These are phyloP conservation scores for Luehdorfia chinensis DNA, from an alignment of 1,140 invertebrate genomes.

Conservation along the genomic window DNA sequence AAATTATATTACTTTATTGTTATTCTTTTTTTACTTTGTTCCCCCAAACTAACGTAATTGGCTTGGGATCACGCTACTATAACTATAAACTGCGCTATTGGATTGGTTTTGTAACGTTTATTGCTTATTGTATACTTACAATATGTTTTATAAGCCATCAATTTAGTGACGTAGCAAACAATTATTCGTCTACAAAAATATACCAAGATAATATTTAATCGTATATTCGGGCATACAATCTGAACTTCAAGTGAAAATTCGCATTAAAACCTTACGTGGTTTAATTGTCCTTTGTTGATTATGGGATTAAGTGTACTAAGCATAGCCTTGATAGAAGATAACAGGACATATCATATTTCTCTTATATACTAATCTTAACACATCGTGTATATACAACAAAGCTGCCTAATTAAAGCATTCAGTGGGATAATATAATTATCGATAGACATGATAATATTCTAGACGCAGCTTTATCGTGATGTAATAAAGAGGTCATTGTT, in stretches of 20 bases:
- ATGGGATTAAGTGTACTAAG: too few species aligned
- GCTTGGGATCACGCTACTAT: slow-evolving; percentile 69
- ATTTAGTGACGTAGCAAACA: neutral
- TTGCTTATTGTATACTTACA: slow-evolving; percentile 32
- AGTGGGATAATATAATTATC: neutral
- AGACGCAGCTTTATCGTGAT: slow-evolving; percentile 7
- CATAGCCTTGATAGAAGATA: too few species aligned
- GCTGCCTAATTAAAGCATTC: slow-evolving; percentile 4
- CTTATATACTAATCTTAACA: too few species aligned
- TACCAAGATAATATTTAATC: too few species aligned
- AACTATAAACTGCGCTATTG: slow-evolving; percentile 67
- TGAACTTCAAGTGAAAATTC: too few species aligned
- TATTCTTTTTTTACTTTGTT: slow-evolving; percentile 69
- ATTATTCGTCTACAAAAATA: too few species aligned
- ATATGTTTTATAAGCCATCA: slow-evolving; percentile 11
- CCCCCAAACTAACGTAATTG: slow-evolving; percentile 71
- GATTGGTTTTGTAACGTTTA: slow-evolving; percentile 53
- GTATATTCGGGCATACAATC: too few species aligned
- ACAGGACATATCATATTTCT: too few species aligned
- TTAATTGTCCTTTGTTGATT: too few species aligned
- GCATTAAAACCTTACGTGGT: too few species aligned
- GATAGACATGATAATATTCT: neutral
- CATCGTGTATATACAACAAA: slow-evolving; percentile 1
- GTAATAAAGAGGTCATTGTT: slow-evolving; percentile 39
- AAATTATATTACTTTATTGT: slow-evolving; percentile 76